Conservation (phyloP, 2,888 invertebrate genomes). For the Melinaea menophilus region DNA sequence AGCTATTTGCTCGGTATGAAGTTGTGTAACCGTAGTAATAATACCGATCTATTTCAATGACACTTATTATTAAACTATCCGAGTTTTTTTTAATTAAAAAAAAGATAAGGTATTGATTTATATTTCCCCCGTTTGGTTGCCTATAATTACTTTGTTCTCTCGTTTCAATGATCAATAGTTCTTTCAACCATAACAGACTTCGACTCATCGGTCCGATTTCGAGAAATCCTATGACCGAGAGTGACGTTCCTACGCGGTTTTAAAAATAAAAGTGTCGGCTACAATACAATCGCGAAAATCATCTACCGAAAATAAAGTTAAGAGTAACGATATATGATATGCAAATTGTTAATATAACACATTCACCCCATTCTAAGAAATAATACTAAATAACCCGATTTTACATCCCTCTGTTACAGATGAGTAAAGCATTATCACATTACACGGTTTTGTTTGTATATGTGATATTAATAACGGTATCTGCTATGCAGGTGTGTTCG, state of each 20-base stretch:
- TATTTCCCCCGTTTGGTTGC: too few relatives aligned
- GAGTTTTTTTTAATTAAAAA: too few relatives aligned
- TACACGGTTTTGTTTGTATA: constrained; percentile 61
- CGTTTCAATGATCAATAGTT: background rate
- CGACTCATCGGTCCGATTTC: constrained; percentile 54
- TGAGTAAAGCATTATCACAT: constrained; percentile 59
- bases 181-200: constrained; percentile 42
- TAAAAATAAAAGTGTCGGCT: constrained; percentile 51
- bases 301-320: constrained; percentile 44
- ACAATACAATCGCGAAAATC: constrained; percentile 35
- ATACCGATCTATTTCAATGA: constrained; percentile 51
- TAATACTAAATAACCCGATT: constrained; percentile 46
- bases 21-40: constrained; percentile 51
- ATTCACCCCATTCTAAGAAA: background rate
- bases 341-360: too few relatives aligned
- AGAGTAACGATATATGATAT: constrained; percentile 37
- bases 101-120: too few relatives aligned
- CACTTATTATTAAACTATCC: too few relatives aligned
- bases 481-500: background rate
- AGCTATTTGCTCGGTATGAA: constrained; percentile 46
- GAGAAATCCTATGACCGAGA: constrained; percentile 39
- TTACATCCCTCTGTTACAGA: constrained; percentile 58
- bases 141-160: background rate
- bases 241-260: constrained; percentile 45
- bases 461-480: constrained; percentile 4